Evolutionary conservation across 2,797 vertebrate genomes (phyloP).

Genomic region (Poeciliopsis infans): DNA sequence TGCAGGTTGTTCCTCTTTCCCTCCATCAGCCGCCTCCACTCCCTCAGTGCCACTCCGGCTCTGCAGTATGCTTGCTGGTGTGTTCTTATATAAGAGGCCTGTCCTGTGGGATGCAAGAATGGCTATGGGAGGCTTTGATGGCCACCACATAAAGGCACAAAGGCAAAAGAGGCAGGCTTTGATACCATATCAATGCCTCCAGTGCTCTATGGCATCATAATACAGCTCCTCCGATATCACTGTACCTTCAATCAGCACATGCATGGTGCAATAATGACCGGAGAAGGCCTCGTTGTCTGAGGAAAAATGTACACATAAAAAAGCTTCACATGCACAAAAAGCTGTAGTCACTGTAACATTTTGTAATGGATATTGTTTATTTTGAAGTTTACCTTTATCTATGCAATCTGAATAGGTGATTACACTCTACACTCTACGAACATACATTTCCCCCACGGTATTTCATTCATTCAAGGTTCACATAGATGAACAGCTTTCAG

Average conservation of each 20-base stretch:
- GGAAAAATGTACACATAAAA: conserved; percentile 34
- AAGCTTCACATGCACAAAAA: neutral
- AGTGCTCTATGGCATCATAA: conserved; percentile 66
- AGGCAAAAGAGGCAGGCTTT: conserved; percentile 71
- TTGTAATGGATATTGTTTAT: neutral
- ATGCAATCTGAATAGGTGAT: conserved; percentile 28
- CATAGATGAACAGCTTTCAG: conserved; percentile 14
- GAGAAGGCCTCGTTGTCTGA: conserved; percentile 33
- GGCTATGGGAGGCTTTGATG: conserved; percentile 72
- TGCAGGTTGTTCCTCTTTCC: conserved; percentile 41
- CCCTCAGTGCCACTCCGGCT: conserved; percentile 55
- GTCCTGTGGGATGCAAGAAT: conserved; percentile 65
- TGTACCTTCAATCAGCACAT: conserved; percentile 51
- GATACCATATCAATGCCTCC: conserved; percentile 71
- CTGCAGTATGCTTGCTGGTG: conserved; percentile 66
- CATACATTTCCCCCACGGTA: conserved; percentile 14
- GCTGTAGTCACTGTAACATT: neutral
- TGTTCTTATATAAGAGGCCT: conserved; percentile 76
- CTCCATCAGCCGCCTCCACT: conserved; percentile 54
- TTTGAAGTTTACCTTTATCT: conserved; percentile 8
- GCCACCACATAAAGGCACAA: conserved; percentile 72
- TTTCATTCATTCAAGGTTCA: conserved; percentile 9
- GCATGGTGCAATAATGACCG: conserved; percentile 30
- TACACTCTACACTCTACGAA: neutral
- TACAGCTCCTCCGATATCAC: conserved; percentile 56